Evolutionary conservation across 1,140 invertebrate genomes (phyloP), one percentile per base, ranked within the genome.

Genomic region (Monomorium pharaonis): DNA sequence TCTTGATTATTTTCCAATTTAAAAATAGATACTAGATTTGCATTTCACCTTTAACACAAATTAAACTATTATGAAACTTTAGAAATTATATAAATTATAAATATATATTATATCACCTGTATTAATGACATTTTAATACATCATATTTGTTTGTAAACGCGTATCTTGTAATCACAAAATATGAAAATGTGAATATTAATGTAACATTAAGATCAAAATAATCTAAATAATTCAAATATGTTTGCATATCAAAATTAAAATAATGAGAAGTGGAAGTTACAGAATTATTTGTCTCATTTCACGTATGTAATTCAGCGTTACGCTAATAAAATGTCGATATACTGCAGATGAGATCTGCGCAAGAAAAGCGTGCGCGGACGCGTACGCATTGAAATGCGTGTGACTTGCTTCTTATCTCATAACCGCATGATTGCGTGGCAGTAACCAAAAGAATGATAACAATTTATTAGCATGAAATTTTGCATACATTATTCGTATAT

Each of bases 321-420:
- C 1, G 58, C 0, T 58, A 75, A 84, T 89, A 83, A 77, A n/a
- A 83, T 74, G 21, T 16, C 14, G 37, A 47, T 42, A 44, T 76
- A 89, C 7, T 89, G 87, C 72, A 62, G 84, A 74, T 74, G 2
- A n/a, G 18, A 24, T 33, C 70, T 83, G 76, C 65, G 54, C 76
- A 72, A 63, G n/a, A n/a, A 60, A 24, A 12, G 27, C 70, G 56
- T 60, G 83, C 69, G 51, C 83, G 16, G 12, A 72, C 49, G 10
- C 33, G 24, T 69, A 16, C 33, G 67, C 78, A 78, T 78, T 5
- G 3, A 7, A 21, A 30, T 33, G 33, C 51, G 9, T 58, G 56
- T 51, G 58, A 27, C 21, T 67, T 51, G 37, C 16, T n/a, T 27
- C 16, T 75, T 84, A 88, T 89, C 75, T 84, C 2, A 9, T 9